Percentiles rank a stretch among this genome's conserved stretches.
phyloP scores from a whole-genome alignment of 2,113 vertebrate genomes.

The Austrofundulus limnaeus region DNA sequence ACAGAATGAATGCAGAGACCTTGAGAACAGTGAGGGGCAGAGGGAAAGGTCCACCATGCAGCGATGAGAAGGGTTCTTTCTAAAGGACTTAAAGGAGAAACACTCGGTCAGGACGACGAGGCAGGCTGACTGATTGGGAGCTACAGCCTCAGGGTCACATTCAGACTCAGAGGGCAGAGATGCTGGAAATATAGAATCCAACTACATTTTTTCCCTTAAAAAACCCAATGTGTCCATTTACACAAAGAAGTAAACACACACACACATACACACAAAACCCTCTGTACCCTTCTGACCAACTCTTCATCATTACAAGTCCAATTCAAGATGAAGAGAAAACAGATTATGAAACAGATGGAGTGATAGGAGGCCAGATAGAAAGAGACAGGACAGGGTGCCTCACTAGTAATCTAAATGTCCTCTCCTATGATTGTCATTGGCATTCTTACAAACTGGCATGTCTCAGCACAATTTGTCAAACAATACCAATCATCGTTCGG shows the following conservation, averaged over 20 bases:
- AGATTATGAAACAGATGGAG: conserved; percentile 68
- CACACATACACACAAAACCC: conserved; percentile 8
- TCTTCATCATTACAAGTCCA: conserved; percentile 65
- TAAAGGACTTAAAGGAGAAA: conserved; percentile 51
- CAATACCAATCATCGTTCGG: conserved; percentile 57
- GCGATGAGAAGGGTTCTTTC: conserved; percentile 69
- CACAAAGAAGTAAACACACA: not conserved
- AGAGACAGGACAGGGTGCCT: conserved; percentile 68
- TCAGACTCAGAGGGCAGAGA: conserved; percentile 49
- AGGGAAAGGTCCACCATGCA: conserved; percentile 57
- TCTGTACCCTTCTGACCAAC: conserved; percentile 55
- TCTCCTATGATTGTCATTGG: conserved; percentile 76
- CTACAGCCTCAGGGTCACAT: conserved; percentile 65
- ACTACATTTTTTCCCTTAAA: not conserved
- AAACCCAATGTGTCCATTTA: not conserved
- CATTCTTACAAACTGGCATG: conserved; percentile 73
- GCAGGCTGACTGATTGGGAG: conserved; percentile 71
- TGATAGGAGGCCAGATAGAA: conserved; percentile 66
- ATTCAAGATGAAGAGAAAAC: conserved; percentile 72
- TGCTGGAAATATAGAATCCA: conserved; percentile 20
- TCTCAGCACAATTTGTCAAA: conserved; percentile 65
- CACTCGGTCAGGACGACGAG: conserved; percentile 54
- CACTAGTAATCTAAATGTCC: conserved; percentile 74
- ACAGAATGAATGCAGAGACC: conserved; percentile 51
- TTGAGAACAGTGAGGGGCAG: conserved; percentile 68